A percentile compares a stretch with the other conserved stretches of the same genome.
These are phyloP conservation scores for Gymnoscelis rufifasciata DNA, from an alignment of 2,888 invertebrate species.

Conservation along the genomic window DNA sequence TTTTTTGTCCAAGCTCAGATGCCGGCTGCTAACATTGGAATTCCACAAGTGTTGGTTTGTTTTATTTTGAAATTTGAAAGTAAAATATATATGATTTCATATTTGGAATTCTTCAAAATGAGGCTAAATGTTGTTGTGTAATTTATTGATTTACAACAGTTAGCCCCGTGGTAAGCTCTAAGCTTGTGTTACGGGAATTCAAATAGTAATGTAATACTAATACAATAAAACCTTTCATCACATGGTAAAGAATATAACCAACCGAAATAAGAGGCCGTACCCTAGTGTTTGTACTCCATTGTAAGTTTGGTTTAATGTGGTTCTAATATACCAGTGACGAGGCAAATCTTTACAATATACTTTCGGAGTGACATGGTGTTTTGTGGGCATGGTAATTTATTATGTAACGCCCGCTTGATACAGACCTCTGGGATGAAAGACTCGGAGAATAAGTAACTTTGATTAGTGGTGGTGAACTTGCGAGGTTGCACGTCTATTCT, in stretches of 20 bases:
- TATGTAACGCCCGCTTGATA: conserved; percentile 13
- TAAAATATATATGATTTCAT: too few relatives aligned
- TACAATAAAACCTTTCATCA: background rate
- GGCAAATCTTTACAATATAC: conserved; percentile 34
- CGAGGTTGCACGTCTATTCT: too few relatives aligned
- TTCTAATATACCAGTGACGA: conserved; percentile 41
- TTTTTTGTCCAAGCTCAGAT: too few relatives aligned
- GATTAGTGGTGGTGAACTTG: background rate
- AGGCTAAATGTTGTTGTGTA: too few relatives aligned
- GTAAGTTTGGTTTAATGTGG: conserved; percentile 41
- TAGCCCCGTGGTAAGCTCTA: too few relatives aligned
- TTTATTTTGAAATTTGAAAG: too few relatives aligned
- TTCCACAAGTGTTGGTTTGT: too few relatives aligned
- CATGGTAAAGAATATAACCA: background rate
- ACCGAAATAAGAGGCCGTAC: conserved; percentile 20
- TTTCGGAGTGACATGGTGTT: conserved; percentile 32
- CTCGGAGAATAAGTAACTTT: background rate
- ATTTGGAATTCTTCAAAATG: too few relatives aligned
- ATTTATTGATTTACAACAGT: too few relatives aligned
- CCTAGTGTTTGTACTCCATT: conserved; percentile 32
- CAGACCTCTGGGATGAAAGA: background rate
- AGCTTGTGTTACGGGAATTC: too few relatives aligned
- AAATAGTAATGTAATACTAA: too few relatives aligned
- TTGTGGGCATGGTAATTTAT: conserved; percentile 28
- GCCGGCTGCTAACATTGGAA: too few relatives aligned